These are phyloP conservation scores for Myotis daubentonii DNA, from an alignment of 2,797 vertebrate species.

Conservation along the genomic window DNA sequence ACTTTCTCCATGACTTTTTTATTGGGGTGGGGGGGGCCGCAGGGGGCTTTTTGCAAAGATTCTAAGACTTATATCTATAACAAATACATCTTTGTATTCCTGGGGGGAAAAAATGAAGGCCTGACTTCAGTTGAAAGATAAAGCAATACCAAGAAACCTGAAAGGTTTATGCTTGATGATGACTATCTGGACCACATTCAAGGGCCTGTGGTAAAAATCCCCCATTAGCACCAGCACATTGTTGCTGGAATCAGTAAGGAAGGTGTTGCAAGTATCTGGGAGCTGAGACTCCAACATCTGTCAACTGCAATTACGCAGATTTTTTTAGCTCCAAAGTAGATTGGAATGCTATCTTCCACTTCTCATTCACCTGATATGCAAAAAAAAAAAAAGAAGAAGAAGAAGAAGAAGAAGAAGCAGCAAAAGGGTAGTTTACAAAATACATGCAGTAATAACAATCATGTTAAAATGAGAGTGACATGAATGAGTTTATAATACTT, in stretches of 20 bases:
- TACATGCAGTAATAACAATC: constrained; percentile 72
- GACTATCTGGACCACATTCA: constrained; percentile 57
- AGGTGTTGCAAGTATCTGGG: constrained; percentile 49
- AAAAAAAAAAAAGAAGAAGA: background rate
- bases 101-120: constrained; percentile 13
- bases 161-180: constrained; percentile 21
- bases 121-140: constrained; percentile 47
- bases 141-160: constrained; percentile 53
- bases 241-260: constrained; percentile 62
- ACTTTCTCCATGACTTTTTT: background rate
- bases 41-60: constrained; percentile 7
- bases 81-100: constrained; percentile 42
- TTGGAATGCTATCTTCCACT: constrained; percentile 61
- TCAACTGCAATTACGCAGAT: constrained; percentile 74
- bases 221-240: constrained; percentile 65
- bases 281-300: constrained; percentile 61
- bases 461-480: constrained; percentile 81
- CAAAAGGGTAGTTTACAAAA: constrained; percentile 69
- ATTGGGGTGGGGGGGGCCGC: background rate
- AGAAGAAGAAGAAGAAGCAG: background rate
- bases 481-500: constrained; percentile 81
- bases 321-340: constrained; percentile 60
- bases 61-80: constrained; percentile 28
- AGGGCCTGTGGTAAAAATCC: constrained; percentile 44
- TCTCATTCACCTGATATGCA: constrained; percentile 52